Evolutionary conservation across 2,797 vertebrate species (phyloP).

Genomic region (Numenius phaeopus): DNA sequence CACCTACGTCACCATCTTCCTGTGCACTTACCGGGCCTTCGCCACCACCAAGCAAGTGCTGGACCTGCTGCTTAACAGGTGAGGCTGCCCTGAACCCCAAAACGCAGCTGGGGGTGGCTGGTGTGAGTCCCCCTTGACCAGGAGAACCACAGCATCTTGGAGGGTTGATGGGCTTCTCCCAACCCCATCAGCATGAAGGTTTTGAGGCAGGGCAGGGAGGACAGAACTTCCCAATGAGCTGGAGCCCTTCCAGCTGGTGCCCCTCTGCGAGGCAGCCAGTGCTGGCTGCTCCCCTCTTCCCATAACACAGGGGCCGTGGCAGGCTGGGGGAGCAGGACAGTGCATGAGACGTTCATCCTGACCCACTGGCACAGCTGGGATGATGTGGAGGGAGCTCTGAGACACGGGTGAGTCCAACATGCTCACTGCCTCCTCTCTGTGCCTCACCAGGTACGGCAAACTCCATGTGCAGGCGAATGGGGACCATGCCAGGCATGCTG

Average conservation of each 20-base stretch:
- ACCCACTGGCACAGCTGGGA: background rate
- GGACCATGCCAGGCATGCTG: constrained; percentile 81
- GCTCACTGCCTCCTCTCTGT: background rate
- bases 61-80: constrained; percentile 97
- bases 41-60: constrained; percentile 95
- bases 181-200: rapidly evolving
- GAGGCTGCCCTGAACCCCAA: background rate
- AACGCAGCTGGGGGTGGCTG: background rate
- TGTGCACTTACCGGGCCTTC: constrained; percentile 97
- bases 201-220: background rate
- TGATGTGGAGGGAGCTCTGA: background rate
- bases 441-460: constrained; percentile 86
- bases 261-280: background rate
- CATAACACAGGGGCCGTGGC: rapidly evolving
- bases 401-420: background rate
- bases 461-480: constrained; percentile 84
- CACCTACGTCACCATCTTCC: constrained; percentile 97
- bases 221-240: background rate
- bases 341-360: rapidly evolving
- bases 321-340: background rate
- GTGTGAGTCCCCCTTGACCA: background rate
- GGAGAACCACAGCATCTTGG: background rate
- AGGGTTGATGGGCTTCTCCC: background rate
- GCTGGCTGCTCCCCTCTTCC: background rate
- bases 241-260: background rate